Percentiles rank a stretch among this genome's conserved stretches.
phyloP scores from a whole-genome alignment of 1,140 invertebrate species.

The Conus betulinus region DNA sequence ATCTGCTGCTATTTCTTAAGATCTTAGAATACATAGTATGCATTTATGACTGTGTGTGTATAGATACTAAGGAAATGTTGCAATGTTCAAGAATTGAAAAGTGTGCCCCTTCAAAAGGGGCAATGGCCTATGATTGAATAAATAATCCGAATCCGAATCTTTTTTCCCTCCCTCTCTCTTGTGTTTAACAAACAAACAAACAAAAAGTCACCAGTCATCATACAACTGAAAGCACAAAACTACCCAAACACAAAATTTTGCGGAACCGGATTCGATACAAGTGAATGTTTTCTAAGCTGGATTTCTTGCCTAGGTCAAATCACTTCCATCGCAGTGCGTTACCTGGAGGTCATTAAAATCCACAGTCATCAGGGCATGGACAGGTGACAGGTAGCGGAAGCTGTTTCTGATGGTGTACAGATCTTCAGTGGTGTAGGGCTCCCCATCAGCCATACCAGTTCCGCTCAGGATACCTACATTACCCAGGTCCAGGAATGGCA shows the following conservation, averaged over 20 bases:
- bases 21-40: no score
- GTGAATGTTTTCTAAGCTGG: background rate
- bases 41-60: no score
- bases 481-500: slow-evolving; percentile 52
- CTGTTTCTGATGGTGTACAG: slow-evolving; percentile 78
- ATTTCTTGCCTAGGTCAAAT: background rate
- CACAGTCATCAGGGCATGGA: slow-evolving; percentile 78
- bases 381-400: slow-evolving; percentile 80
- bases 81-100: no score
- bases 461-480: slow-evolving; percentile 49
- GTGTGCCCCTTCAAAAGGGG: no score
- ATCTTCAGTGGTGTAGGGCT: slow-evolving; percentile 84
- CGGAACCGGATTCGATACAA: no score
- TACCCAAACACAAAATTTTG: no score
- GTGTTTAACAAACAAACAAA: slow-evolving; percentile 10
- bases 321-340: background rate
- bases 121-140: no score
- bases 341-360: slow-evolving; percentile 82
- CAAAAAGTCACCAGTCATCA: background rate
- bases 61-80: no score
- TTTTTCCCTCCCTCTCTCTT: no score
- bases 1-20: no score
- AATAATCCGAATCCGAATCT: no score
- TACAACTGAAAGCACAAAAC: no score
- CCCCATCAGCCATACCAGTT: slow-evolving; percentile 55